Evolutionary conservation across 2,113 vertebrate genomes (phyloP), one percentile per base, ranked within the genome.

Genomic region (Scatophagus argus): DNA sequence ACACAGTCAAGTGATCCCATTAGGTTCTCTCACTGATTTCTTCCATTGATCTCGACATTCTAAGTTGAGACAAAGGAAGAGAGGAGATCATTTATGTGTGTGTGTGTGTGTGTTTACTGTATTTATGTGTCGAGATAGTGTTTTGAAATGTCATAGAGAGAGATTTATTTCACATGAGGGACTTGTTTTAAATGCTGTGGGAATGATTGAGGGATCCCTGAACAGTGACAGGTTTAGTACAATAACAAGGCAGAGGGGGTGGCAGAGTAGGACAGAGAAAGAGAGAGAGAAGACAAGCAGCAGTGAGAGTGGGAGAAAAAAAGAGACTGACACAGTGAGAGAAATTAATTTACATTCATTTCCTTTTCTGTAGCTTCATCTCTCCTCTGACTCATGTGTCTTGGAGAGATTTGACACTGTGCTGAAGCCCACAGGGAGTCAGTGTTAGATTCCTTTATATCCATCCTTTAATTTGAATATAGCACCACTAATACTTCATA

Each of bases 191-290:
- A 83, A 77, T 79, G 65, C 77, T 73, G 10, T 12, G 73, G 47
- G 79, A 72, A 68, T 86, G 86, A 87, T 79, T 82, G 88, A 88
- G 67, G 63, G 79, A 88, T 87, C 63, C 77, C 77, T 39, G 74
- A 88, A 63, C 49, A 74, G 56, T 85, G 86, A 83, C 88, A 88
- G 84, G 67, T 85, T 87, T 82, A 74, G 85, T 74, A 76, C 74
- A 68, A 88, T 85, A 85, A 83, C 39, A 83, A 89, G 83, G 66
- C 67, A 79, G 84, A 64, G 74, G 55, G 19, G 62, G 84, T 1
- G 66, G 72, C 55, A 72, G 71, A 44, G 31, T 73, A 84, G 54
- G 77, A 73, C 54, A 68, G 70, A 68, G 60, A 66, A 14, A 78
- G 49, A 25, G 75, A 36, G 59, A 27, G 38, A 69, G 46, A 69